A percentile compares a stretch with the other conserved stretches of the same genome.
These are phyloP conservation scores for Scaptomyza tumidula DNA, from an alignment of 2,888 invertebrate genomes.

Conservation along the genomic window DNA sequence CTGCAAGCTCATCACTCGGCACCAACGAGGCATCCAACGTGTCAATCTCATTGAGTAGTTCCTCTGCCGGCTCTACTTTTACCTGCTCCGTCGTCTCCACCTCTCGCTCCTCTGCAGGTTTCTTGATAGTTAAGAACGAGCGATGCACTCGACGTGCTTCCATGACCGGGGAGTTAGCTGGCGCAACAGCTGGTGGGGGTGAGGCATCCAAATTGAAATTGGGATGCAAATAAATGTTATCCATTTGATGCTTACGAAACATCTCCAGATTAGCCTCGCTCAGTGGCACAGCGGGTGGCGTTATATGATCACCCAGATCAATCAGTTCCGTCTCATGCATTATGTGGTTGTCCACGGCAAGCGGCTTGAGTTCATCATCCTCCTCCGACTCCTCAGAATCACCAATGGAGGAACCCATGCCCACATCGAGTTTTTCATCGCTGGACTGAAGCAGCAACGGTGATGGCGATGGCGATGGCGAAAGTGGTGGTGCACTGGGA, in stretches of 20 bases:
- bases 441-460: conserved; percentile 33
- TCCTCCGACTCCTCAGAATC: conserved; percentile 83
- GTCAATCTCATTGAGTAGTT: conserved; percentile 80
- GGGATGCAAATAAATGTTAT: conserved; percentile 81
- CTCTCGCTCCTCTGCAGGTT: conserved; percentile 51
- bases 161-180: conserved; percentile 66
- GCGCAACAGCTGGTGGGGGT: conserved; percentile 74
- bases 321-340: conserved; percentile 73
- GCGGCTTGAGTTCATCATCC: conserved; percentile 84
- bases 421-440: conserved; percentile 76
- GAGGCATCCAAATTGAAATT: conserved; percentile 76
- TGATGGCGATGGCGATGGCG: conserved; percentile 66
- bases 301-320: conserved; percentile 33
- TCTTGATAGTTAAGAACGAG: conserved; percentile 77
- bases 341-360: conserved; percentile 84
- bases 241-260: conserved; percentile 80
- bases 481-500: conserved; percentile 63
- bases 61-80: conserved; percentile 19
- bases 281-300: conserved; percentile 63
- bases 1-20: conserved; percentile 91
- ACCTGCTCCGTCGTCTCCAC: conserved; percentile 27
- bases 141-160: conserved; percentile 75
- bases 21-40: conserved; percentile 82
- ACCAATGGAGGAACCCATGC: conserved; percentile 81
- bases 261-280: conserved; percentile 82